Conservation (phyloP, 2,113 vertebrate genomes). For the Sinosuthora webbiana region DNA sequence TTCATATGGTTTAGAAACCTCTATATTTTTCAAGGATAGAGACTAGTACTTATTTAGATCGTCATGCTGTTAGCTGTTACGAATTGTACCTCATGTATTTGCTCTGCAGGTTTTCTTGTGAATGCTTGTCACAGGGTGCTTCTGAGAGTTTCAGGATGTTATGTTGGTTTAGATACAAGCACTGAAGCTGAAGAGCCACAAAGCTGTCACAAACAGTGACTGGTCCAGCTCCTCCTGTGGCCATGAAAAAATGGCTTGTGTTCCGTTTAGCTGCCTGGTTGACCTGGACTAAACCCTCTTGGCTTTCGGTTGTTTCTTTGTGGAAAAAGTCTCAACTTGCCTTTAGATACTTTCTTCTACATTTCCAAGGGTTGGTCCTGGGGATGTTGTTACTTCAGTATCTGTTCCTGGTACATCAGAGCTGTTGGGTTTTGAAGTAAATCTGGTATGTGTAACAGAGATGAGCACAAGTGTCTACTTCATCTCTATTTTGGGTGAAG, state of each 20-base stretch:
- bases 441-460: neutral
- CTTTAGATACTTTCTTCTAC: neutral
- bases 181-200: neutral
- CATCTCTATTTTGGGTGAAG: neutral
- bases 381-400: neutral
- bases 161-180: accelerated
- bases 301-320: neutral
- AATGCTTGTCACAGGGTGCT: neutral
- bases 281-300: neutral
- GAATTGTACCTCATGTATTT: neutral
- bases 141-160: neutral
- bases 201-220: neutral
- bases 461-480: neutral
- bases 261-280: neutral
- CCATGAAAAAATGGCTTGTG: neutral
- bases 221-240: neutral
- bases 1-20: neutral
- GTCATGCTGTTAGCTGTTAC: neutral
- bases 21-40: neutral
- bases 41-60: neutral
- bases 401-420: neutral
- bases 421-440: neutral
- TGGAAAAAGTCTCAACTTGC: neutral
- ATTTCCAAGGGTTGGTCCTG: neutral
- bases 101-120: neutral